A percentile compares a stretch with the other conserved stretches of the same genome.
Evolutionary conservation across 2,888 invertebrate species (phyloP).

Genomic region (Callimorpha dominula): DNA sequence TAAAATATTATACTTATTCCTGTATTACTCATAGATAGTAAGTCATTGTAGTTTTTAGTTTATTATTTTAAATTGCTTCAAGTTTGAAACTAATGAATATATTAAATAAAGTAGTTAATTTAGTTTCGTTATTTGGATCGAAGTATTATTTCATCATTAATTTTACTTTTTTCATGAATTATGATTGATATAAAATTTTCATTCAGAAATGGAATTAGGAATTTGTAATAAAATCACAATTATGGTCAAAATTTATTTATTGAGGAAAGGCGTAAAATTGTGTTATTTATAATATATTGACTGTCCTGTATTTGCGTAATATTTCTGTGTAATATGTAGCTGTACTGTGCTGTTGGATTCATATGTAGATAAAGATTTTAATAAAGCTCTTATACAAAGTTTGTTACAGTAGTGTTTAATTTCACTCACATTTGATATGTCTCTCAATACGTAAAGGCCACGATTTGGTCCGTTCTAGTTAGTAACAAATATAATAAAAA

Average conservation of each 20-base stretch:
- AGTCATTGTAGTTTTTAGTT: neutral
- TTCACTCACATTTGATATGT: slow-evolving; percentile 56
- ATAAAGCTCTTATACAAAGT: slow-evolving; percentile 64
- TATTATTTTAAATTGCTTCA: neutral
- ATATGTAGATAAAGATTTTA: slow-evolving; percentile 63
- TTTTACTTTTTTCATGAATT: neutral
- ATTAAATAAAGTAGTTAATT: neutral
- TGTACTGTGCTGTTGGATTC: slow-evolving; percentile 56
- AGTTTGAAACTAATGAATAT: neutral
- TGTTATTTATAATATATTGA: slow-evolving; percentile 57
- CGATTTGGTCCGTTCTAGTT: slow-evolving; percentile 56
- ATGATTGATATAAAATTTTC: slow-evolving; percentile 1
- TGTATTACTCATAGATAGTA: neutral
- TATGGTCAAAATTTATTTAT: slow-evolving; percentile 70
- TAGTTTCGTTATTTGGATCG: neutral
- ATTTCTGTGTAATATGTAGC: slow-evolving; percentile 58
- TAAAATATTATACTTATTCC: neutral
- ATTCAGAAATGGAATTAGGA: slow-evolving; percentile 9
- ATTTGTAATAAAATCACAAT: slow-evolving; percentile 57
- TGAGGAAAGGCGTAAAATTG: slow-evolving; percentile 74
- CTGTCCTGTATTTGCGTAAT: slow-evolving; percentile 48
- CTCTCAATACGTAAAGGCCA: slow-evolving; percentile 54
- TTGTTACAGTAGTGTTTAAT: slow-evolving; percentile 56
- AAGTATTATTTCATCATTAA: neutral
- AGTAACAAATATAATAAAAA: slow-evolving; percentile 49